Base-by-base conservation (phyloP, 2,113 vertebrate genomes). In the Oceanodroma tethys region DNA sequence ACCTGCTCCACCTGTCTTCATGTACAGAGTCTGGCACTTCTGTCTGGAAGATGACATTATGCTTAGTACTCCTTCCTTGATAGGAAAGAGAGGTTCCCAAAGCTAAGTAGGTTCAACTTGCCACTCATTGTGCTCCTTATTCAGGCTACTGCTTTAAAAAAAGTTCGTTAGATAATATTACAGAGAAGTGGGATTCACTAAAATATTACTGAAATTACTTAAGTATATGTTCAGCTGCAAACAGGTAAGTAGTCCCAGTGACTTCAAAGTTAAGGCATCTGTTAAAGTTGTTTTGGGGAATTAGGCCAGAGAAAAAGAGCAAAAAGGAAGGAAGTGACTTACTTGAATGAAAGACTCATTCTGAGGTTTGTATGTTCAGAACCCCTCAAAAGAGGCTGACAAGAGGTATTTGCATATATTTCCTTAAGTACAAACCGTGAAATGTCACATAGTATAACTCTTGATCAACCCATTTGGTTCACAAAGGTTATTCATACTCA, bases 341-440 rank as follows among this genome's bases (percentile, higher is more conserved):
- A 92, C 52, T 73, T 93, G 81, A 91, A 94, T 22, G 47, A 85
- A 92, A 86, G 40, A 76, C 48, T 92, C 22, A 74, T 72, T 88
- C n/a, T 53, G 55, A 90, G n/a, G 22, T 88, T 95, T 86, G 6
- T 58, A 86, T 32, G 34, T 52, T 94, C 84, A 90, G 63, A 89
- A 50, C 27, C 53, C 29, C 59, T 92, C 78, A 90, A 91, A 86
- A 83, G 42, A 76, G 26, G 42, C 63, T 95, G 90, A 80, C 53
- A 81, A 67, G 67, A 92, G 20, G 73, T 73, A 95, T 92, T 96
- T 93, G 82, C 82, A 95, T 71, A 43, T 62, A 95, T 80, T 97
- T 91, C 22, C 52, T 68, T 94, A 93, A 94, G 48, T 73, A 93
- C 22, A 88, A 93, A 81, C 52, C 66, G 18, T 71, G 58, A 95